Percentiles rank a stretch among this genome's conserved stretches.
phyloP scores from a whole-genome alignment of 92 coral and sea anemone species.

The Meandrina meandrites region DNA sequence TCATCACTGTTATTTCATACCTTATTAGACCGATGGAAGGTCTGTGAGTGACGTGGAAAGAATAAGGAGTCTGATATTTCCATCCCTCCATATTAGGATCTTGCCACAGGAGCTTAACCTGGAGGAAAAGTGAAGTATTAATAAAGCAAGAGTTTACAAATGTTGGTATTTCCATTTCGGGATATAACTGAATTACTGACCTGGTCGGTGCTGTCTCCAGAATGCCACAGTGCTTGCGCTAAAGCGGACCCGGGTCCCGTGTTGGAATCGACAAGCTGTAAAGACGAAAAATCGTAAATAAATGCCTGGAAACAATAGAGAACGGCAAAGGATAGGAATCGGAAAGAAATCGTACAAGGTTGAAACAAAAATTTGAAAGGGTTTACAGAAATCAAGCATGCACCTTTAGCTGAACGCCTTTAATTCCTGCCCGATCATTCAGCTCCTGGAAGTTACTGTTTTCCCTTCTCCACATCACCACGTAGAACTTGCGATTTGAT shows the following conservation, averaged over 20 bases:
- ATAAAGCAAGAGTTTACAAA: background rate
- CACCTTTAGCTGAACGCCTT: constrained; percentile 94
- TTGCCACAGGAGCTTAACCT: constrained; percentile 91
- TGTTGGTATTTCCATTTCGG: background rate
- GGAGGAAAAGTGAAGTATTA: background rate
- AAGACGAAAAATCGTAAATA: no score
- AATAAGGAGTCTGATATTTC: constrained; percentile 83
- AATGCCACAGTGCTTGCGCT: constrained; percentile 92
- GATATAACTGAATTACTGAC: constrained; percentile 34
- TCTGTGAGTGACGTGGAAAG: constrained; percentile 78
- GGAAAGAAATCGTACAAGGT: no score
- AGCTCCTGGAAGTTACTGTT: constrained; percentile 76
- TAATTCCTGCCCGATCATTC: constrained; percentile 79
- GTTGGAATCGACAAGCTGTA: constrained; percentile 78
- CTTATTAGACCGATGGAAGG: constrained; percentile 95
- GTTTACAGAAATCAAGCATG: no score
- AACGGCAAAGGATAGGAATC: background rate
- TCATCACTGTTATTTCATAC: constrained; percentile 36
- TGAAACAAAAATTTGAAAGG: background rate
- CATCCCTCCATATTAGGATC: constrained; percentile 97
- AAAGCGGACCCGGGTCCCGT: constrained; percentile 76
- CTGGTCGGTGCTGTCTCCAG: constrained; percentile 76
- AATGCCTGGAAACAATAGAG: background rate
- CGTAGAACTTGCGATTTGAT: constrained; percentile 91
- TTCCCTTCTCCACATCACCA: constrained; percentile 92